Evolutionary conservation across 1,140 invertebrate species (phyloP), one percentile per base, ranked within the genome.

Genomic region (Bombus vancouverensis): DNA sequence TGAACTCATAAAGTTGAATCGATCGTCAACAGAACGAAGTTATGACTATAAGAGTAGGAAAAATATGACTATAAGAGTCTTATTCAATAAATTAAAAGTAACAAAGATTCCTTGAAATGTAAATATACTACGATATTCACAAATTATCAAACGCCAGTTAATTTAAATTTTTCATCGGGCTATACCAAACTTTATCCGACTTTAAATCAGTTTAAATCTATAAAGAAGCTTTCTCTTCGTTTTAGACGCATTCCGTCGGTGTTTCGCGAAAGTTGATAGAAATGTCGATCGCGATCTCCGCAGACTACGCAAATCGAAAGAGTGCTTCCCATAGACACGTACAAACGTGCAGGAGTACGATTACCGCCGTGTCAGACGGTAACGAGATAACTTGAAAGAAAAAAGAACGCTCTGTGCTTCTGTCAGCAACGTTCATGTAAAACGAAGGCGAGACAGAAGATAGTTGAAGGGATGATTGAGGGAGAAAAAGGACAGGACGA

Each of bases 301-400:
- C 18, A 44, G 13, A 22, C 47, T 47, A 28, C 68, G 37, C 18
- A 53, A 75, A 83, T 44, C 6, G 47, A 28, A n/a, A 28, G 15
- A n/a, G 32, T 15, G 28, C 13, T 42, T 72, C 4, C 37, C 5
- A 13, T n/a, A 28, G n/a, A n/a, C 37, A 42, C 44, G 59, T 22
- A 34, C 59, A 6, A 76, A 44, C 74, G 68, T 42, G 3, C 59
- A 80, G 59, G 44, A 77, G 71, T 68, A 83, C 87, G 73, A 83
- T 81, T 70, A 83, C 80, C 65, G 75, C 76, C 84, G 71, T n/a
- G 76, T 89, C 84, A 76, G 73, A 44, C 15, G 59, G 71, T 89
- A 89, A 89, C 80, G 84, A 87, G 88, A 80, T 89, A 89, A 87
- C 76, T 78, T 37, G 76, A 37, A 81, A 81, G 76, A 89, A 83